Percentiles rank a stretch among this genome's conserved stretches.
phyloP scores from a whole-genome alignment of 1,140 invertebrate genomes.

The Philotrypesis tridentata region DNA sequence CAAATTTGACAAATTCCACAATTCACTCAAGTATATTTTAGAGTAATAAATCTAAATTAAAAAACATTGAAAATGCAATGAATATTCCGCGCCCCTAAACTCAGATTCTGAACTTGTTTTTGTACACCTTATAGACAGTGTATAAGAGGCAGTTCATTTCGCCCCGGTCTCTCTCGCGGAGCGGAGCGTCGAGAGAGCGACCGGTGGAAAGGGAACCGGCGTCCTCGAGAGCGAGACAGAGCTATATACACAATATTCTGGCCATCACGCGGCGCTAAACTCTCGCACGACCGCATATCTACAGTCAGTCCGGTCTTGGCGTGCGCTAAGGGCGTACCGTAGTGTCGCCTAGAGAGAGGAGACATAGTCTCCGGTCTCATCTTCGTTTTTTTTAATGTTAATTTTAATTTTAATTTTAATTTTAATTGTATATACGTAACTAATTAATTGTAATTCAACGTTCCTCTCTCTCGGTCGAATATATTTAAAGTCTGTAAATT shows the following conservation, averaged over 20 bases:
- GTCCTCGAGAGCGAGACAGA: constrained; percentile 9
- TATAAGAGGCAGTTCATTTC: not conserved
- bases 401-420: not conserved
- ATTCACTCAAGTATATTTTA: no score
- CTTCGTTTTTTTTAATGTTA: not conserved
- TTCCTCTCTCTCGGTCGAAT: not conserved
- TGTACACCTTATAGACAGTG: no score
- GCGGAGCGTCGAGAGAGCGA: no score
- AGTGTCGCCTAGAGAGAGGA: constrained; percentile 12
- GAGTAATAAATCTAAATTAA: no score
- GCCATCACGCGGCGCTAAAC: not conserved
- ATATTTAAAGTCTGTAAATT: no score
- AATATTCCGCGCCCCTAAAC: no score
- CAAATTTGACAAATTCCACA: no score
- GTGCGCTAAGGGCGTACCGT: constrained; percentile 31
- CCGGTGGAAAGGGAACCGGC: not conserved
- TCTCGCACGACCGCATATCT: not conserved
- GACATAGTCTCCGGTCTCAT: not conserved
- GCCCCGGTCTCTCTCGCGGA: not conserved
- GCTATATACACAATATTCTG: not conserved
- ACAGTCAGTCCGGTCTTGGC: constrained; percentile 19
- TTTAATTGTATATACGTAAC: not conserved
- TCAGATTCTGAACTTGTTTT: no score
- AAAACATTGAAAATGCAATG: no score
- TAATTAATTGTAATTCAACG: not conserved